Conservation (phyloP, 2,797 vertebrate genomes). For the Phyllotis vaccarum region DNA sequence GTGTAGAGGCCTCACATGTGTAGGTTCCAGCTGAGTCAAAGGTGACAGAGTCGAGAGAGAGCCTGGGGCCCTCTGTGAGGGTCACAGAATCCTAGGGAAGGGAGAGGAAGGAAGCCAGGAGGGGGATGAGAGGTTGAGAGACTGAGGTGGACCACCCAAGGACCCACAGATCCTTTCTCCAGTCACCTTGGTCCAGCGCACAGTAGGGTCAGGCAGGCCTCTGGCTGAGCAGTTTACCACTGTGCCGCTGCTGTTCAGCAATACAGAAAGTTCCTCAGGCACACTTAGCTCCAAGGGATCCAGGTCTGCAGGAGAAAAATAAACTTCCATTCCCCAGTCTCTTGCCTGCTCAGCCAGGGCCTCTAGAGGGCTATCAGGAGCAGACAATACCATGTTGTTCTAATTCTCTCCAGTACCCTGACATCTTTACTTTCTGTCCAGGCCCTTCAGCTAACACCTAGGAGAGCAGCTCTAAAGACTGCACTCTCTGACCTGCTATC, state of each 20-base stretch:
- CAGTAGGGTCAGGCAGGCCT: slow-evolving; percentile 76
- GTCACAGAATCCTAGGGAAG: slow-evolving; percentile 86
- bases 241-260: neutral
- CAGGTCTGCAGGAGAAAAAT: slow-evolving; percentile 79
- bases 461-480: neutral
- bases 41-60: slow-evolving; percentile 82
- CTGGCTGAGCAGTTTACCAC: slow-evolving; percentile 69
- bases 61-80: slow-evolving; percentile 84
- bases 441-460: neutral
- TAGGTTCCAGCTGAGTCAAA: slow-evolving; percentile 90
- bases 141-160: accelerated
- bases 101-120: neutral
- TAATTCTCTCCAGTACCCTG: accelerated
- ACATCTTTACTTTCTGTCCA: too few relatives aligned
- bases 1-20: slow-evolving; percentile 89
- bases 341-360: neutral
- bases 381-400: accelerated
- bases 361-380: neutral
- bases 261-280: neutral
- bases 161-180: neutral
- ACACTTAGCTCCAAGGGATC: slow-evolving; percentile 81
- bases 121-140: accelerated
- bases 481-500: neutral
- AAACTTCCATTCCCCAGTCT: neutral
- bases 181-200: slow-evolving; percentile 87